Evolutionary conservation across 2,797 vertebrate genomes (phyloP).

Genomic region (Sorex maritimensis): DNA sequence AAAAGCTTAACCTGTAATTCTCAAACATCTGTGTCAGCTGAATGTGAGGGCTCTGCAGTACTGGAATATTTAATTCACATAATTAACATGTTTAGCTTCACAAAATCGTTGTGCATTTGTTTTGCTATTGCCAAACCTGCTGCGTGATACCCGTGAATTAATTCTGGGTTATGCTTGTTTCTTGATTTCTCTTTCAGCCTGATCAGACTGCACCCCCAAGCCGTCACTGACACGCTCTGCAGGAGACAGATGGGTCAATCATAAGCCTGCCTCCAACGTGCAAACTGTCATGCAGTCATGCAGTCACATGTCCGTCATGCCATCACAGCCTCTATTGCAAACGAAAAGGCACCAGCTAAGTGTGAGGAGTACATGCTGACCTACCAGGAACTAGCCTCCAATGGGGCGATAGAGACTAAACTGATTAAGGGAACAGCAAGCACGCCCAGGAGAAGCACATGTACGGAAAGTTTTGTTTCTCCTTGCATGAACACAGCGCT

Average conservation of each 20-base stretch:
- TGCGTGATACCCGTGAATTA: slow-evolving; percentile 75
- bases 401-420: slow-evolving; percentile 97
- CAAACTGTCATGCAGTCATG: slow-evolving; percentile 95
- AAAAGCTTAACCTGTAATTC: not conserved
- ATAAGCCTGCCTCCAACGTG: slow-evolving; percentile 85
- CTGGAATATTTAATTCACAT: slow-evolving; percentile 24
- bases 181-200: slow-evolving; percentile 87
- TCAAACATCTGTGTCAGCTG: too few species aligned
- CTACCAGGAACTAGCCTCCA: slow-evolving; percentile 97
- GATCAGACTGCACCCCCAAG: slow-evolving; percentile 92
- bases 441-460: slow-evolving; percentile 42
- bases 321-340: slow-evolving; percentile 95
- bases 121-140: slow-evolving; percentile 78
- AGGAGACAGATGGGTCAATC: slow-evolving; percentile 98
- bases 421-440: slow-evolving; percentile 94
- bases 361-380: slow-evolving; percentile 98
- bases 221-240: slow-evolving; percentile 93
- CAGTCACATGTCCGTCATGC: slow-evolving; percentile 95
- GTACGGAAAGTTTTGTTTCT: slow-evolving; percentile 22
- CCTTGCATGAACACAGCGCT: not conserved
- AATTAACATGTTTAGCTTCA: slow-evolving; percentile 58
- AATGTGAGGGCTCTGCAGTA: too few species aligned
- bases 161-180: slow-evolving; percentile 86
- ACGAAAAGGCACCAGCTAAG: slow-evolving; percentile 95
- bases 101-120: slow-evolving; percentile 42